phyloP scores from a whole-genome alignment of 2,888 invertebrate species.

The Eupithecia dodoneata region DNA sequence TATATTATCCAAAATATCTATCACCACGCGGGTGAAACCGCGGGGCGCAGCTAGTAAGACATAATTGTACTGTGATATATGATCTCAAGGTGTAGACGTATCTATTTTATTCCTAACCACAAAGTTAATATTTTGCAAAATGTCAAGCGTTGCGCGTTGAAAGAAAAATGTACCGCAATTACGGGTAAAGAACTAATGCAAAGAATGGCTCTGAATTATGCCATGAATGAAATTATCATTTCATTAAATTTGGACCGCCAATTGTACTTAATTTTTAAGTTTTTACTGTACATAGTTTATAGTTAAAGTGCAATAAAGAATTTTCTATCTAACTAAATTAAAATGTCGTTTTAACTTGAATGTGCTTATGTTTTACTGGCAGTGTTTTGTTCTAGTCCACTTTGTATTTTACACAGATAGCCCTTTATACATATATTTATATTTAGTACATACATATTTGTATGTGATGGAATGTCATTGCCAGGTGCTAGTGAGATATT shows the following conservation, averaged over 20 bases:
- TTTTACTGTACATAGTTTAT: too few species aligned
- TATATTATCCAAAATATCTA: too few species aligned
- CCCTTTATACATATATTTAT: background rate
- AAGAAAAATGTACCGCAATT: background rate
- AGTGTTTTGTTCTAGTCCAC: background rate
- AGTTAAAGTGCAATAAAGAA: too few species aligned
- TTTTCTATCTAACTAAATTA: too few species aligned
- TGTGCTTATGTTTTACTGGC: background rate
- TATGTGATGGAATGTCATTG: constrained; percentile 23
- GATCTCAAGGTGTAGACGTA: background rate
- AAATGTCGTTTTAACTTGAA: too few species aligned
- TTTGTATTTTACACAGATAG: background rate
- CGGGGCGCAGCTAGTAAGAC: too few species aligned
- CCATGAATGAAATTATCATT: background rate
- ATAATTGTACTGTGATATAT: too few species aligned
- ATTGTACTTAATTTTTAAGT: too few species aligned
- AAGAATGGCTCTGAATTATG: background rate
- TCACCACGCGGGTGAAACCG: too few species aligned
- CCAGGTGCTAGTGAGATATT: constrained; percentile 19
- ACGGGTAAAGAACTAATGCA: background rate
- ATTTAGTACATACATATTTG: background rate
- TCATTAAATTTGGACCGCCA: too few species aligned
- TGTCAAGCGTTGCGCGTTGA: background rate
- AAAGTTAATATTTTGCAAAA: background rate
- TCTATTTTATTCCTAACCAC: background rate